Evolutionary conservation across 2,113 vertebrate genomes (phyloP).

Genomic region (Bos indicus): DNA sequence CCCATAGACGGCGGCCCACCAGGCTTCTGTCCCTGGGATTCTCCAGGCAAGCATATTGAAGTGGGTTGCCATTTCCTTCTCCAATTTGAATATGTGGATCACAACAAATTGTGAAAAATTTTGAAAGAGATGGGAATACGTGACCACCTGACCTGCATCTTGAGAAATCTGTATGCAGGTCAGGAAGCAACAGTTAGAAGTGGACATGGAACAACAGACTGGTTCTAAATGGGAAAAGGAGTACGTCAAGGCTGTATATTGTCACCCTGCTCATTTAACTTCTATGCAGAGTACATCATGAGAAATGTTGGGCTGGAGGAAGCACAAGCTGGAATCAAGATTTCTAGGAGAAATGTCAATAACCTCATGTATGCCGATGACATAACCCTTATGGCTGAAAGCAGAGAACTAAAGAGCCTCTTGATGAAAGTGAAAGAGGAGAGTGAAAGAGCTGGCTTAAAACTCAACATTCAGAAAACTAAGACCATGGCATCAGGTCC

Average conservation of each 20-base stretch:
- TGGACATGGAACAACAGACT: background rate
- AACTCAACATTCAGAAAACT: background rate
- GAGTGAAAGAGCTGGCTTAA: background rate
- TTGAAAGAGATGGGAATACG: background rate
- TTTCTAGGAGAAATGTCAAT: background rate
- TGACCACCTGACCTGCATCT: background rate
- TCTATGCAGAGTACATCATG: background rate
- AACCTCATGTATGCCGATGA: background rate
- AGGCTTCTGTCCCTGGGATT: no score
- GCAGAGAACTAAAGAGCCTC: background rate
- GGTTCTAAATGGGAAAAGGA: background rate
- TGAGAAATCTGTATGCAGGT: background rate
- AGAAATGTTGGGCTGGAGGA: background rate
- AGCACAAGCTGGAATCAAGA: background rate
- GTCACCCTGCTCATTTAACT: background rate
- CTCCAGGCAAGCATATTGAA: no score
- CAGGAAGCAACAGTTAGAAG: background rate
- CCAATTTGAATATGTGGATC: background rate
- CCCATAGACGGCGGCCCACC: no score
- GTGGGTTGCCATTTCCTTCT: no score
- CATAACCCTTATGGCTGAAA: background rate
- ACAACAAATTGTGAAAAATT: background rate
- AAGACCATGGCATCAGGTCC: background rate
- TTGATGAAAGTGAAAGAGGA: background rate
- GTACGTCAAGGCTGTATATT: fast-evolving